Percentiles rank a stretch among this genome's conserved stretches.
These are phyloP conservation scores for Apodemia hepburni DNA, from an alignment of 2,888 invertebrate species.

Conservation along the genomic window DNA sequence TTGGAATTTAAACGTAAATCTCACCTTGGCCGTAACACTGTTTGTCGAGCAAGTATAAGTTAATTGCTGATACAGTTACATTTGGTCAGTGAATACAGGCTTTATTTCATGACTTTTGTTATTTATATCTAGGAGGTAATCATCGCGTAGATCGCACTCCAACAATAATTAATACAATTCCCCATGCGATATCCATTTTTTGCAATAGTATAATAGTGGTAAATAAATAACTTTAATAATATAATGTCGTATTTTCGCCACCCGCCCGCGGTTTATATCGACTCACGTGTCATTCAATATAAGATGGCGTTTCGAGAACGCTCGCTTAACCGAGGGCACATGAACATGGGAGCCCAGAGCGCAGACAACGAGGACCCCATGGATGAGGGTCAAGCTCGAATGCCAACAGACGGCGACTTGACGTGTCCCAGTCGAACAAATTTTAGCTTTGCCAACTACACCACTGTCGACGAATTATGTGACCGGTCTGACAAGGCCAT, in stretches of 20 bases:
- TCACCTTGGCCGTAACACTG: slow-evolving; percentile 3
- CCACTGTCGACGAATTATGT: too few species aligned
- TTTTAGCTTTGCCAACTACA: slow-evolving; percentile 14
- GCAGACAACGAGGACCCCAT: not conserved
- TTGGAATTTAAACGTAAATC: not conserved
- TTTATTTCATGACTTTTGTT: too few species aligned
- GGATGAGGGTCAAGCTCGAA: slow-evolving; percentile 5
- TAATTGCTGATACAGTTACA: not conserved
- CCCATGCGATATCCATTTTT: not conserved
- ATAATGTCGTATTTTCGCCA: too few species aligned
- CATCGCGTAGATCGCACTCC: not conserved
- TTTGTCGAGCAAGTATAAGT: not conserved
- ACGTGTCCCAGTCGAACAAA: slow-evolving; percentile 15
- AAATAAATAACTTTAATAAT: too few species aligned
- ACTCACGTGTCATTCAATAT: not conserved
- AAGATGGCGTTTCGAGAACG: not conserved
- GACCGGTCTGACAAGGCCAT: too few species aligned
- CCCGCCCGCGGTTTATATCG: too few species aligned
- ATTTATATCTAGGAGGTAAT: not conserved
- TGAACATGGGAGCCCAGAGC: not conserved
- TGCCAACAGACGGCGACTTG: slow-evolving; percentile 10
- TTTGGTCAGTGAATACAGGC: too few species aligned
- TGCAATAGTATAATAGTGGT: too few species aligned
- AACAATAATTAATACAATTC: not conserved
- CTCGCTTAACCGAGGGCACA: not conserved